phyloP scores from a whole-genome alignment of 2,797 vertebrate species.

The Okamejei kenojei region DNA sequence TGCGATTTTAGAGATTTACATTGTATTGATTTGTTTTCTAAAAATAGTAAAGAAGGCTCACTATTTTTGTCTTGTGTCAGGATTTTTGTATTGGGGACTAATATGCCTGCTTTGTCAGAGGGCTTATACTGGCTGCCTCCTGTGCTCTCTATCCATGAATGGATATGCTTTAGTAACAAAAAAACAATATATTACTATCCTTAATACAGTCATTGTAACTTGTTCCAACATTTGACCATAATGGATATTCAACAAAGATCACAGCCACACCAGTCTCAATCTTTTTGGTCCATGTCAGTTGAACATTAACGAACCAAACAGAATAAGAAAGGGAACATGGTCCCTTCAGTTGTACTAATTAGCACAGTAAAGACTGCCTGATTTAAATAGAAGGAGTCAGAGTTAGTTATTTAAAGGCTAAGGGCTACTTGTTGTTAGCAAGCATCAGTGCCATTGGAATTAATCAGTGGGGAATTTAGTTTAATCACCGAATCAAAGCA shows the following conservation, averaged over 20 bases:
- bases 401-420: background rate
- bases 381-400: background rate
- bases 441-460: background rate
- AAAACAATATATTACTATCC: background rate
- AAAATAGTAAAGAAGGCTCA: background rate
- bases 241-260: background rate
- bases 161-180: background rate
- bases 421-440: background rate
- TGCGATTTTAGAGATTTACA: background rate
- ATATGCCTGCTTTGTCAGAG: background rate
- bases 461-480: background rate
- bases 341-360: background rate
- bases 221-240: background rate
- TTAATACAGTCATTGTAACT: background rate
- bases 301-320: background rate
- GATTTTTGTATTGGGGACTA: background rate
- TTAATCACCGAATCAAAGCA: background rate
- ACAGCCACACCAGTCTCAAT: background rate
- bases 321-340: background rate
- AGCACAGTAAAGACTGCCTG: background rate
- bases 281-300: background rate
- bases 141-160: background rate
- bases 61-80: background rate
- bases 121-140: background rate
- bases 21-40: background rate